These are phyloP conservation scores for Cephalopterus ornatus DNA, from an alignment of 2,113 vertebrate genomes.

Conservation along the genomic window DNA sequence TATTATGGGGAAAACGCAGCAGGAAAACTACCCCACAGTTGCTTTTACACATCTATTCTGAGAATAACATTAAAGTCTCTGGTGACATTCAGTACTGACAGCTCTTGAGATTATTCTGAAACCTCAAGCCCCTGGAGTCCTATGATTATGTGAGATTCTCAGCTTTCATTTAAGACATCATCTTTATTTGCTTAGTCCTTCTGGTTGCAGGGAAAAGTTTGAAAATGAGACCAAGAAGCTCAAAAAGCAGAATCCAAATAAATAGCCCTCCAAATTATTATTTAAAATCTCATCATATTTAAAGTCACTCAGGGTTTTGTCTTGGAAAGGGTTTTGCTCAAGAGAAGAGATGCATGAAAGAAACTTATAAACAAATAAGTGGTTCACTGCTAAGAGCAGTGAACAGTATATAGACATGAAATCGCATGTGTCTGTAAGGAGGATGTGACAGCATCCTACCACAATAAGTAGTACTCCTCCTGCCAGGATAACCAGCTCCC, in stretches of 20 bases:
- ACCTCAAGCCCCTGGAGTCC: constrained; percentile 11
- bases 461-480: background rate
- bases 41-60: background rate
- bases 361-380: background rate
- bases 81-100: background rate
- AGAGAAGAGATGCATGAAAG: background rate
- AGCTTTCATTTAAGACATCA: constrained; percentile 3
- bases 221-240: background rate
- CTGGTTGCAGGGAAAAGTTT: background rate
- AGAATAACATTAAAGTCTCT: background rate
- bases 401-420: background rate
- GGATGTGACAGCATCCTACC: background rate
- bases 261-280: background rate
- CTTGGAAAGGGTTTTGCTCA: background rate
- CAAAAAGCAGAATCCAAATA: background rate
- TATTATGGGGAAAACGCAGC: background rate
- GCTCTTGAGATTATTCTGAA: constrained; percentile 1
- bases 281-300: background rate
- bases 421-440: background rate
- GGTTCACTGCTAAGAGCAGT: background rate
- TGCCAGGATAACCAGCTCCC: background rate
- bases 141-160: background rate
- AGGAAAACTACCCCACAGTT: background rate
- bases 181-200: background rate
- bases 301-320: background rate